Conservation (phyloP, 2,113 vertebrate genomes). For the Sturnira hondurensis region DNA sequence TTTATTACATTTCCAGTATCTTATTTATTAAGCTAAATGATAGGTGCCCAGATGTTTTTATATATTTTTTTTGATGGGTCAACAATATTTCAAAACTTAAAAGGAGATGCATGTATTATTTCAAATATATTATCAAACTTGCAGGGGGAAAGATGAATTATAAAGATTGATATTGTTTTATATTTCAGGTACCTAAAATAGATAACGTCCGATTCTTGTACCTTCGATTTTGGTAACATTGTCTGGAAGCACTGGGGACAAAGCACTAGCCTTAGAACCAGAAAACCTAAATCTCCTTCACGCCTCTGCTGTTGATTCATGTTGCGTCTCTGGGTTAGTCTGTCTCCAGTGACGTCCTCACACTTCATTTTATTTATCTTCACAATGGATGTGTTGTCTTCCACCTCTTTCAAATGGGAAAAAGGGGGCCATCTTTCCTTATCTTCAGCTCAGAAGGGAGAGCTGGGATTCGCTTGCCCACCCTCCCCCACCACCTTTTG, state of each 20-base stretch:
- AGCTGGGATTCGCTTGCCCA: not conserved
- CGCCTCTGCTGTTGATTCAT: not conserved
- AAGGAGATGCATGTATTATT: not conserved
- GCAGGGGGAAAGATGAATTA: not conserved
- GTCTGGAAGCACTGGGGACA: not conserved
- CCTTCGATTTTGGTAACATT: not conserved
- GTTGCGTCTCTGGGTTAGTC: not conserved
- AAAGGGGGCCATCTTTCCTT: not conserved
- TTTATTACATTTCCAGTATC: not conserved
- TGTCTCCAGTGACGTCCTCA: not conserved
- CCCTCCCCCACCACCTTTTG: not conserved
- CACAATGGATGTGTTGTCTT: not conserved
- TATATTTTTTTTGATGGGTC: not conserved
- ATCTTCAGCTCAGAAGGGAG: not conserved
- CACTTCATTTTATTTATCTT: not conserved
- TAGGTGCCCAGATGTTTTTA: not conserved
- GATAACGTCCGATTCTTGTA: not conserved
- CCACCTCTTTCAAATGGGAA: not conserved
- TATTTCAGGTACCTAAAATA: not conserved
- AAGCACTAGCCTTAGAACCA: not conserved
- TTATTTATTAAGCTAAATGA: not conserved
- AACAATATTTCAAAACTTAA: conserved; percentile 10
- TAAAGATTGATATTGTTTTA: not conserved
- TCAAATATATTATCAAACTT: not conserved
- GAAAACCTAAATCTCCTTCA: not conserved